phyloP scores from a whole-genome alignment of 2,888 invertebrate genomes.

The Lasioglossum oenotherae region DNA sequence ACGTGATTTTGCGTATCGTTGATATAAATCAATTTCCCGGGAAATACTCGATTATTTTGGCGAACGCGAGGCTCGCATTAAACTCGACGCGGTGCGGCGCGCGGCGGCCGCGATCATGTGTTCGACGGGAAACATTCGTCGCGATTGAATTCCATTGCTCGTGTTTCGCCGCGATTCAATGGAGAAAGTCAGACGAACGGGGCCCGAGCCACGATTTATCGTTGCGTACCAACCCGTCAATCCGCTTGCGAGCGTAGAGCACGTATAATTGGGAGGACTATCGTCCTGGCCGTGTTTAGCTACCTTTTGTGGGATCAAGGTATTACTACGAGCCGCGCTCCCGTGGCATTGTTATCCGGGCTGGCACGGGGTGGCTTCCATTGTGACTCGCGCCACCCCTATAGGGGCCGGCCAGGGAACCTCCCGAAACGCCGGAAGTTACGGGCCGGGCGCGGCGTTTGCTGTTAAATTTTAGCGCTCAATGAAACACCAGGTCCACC shows the following conservation, averaged over 20 bases:
- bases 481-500: constrained; percentile 50
- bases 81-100: neutral
- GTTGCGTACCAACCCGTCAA: constrained; percentile 50
- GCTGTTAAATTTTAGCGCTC: constrained; percentile 63
- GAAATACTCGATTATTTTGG: neutral
- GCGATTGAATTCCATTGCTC: constrained; percentile 30
- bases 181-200: constrained; percentile 53
- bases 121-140: constrained; percentile 14
- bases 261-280: constrained; percentile 76
- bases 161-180: constrained; percentile 29
- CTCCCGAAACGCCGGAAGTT: constrained; percentile 55
- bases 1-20: neutral
- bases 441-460: constrained; percentile 32
- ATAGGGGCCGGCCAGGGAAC: constrained; percentile 23
- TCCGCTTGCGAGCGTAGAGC: constrained; percentile 51
- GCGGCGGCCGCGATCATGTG: neutral
- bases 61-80: neutral
- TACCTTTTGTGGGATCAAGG: constrained; percentile 80
- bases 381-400: constrained; percentile 64
- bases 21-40: neutral
- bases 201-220: constrained; percentile 35
- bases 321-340: constrained; percentile 70
- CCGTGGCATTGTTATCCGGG: constrained; percentile 67
- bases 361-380: constrained; percentile 58
- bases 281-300: constrained; percentile 72